Base-by-base conservation (phyloP, 2,797 vertebrate genomes). In the Crenuchus spilurus region DNA sequence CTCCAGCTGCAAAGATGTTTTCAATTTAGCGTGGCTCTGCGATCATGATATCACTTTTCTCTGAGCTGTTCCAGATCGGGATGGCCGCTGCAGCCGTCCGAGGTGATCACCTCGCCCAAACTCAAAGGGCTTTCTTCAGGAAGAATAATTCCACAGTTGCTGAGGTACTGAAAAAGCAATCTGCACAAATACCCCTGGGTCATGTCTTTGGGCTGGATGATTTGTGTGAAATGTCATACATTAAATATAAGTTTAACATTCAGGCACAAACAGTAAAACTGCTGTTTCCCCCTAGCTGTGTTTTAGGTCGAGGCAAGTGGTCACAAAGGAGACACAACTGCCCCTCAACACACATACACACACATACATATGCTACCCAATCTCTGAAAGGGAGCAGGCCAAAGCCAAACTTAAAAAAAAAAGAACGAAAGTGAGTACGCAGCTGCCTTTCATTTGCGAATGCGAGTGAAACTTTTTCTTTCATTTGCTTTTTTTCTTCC, bases 181-280 rank as follows among this genome's bases (percentile, higher is more conserved):
- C 92, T 93, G 92, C 88, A 87, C 90, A 81, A 92, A 92, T 93
- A 92, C 92, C 93, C 92, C 88, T 86, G 93, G 93, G 93, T 93
- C 92, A 88, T 92, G 92, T 94, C 92, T 93, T 92, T 90, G 92
- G 55, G 92, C 88, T 85, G 86, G 90, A 92, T 93, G 93, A 94
- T 93, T 94, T 93, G 93, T 94, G 91, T 92, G 92, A 93, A 94
- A 94, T 94, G 93, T 93, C 93, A 92, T 94, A 93, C 92, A 94
- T 93, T 93, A 93, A 94, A 94, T 94, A 93, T 93, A 93, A 93
- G 92, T 94, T 94, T 89, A 93, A 93, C 92, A 92, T 93, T 93
- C 91, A 92, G 89, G 88, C 90, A 85, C 89, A 86, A 90, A 93
- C 91, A 91, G 91, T 92, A 92, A 93, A 93, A 93, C 91, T 92